Evolutionary conservation across 2,113 vertebrate genomes (phyloP).

Genomic region (Hippolais icterina): DNA sequence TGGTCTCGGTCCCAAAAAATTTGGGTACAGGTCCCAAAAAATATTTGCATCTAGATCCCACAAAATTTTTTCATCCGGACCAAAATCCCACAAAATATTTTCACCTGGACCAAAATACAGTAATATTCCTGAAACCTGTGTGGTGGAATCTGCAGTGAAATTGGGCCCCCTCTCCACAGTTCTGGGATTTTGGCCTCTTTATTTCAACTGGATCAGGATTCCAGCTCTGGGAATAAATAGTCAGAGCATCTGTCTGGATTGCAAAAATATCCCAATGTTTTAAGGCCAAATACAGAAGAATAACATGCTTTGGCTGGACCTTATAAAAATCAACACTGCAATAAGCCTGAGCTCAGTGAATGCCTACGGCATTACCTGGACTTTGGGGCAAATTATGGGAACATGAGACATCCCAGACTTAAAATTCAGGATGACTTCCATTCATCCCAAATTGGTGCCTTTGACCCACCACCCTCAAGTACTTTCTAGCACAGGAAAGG

Average conservation of each 20-base stretch:
- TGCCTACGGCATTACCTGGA: fast-evolving
- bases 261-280: neutral
- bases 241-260: no score
- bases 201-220: neutral
- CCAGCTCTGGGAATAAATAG: neutral
- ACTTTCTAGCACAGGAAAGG: neutral
- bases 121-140: neutral
- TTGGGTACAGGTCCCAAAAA: neutral
- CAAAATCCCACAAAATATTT: neutral
- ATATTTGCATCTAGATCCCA: neutral
- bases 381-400: neutral
- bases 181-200: neutral
- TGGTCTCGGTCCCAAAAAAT: no score
- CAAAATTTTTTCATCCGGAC: neutral
- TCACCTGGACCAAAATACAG: neutral
- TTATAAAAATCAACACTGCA: fast-evolving
- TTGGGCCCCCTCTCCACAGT: fast-evolving
- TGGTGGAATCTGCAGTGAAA: neutral
- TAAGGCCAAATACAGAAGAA: neutral
- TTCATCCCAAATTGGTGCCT: neutral
- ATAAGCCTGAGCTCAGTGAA: neutral
- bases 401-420: neutral
- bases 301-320: neutral
- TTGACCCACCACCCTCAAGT: neutral
- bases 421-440: neutral